Conservation (phyloP, 2,888 invertebrate genomes). For the Philaethria dido region DNA sequence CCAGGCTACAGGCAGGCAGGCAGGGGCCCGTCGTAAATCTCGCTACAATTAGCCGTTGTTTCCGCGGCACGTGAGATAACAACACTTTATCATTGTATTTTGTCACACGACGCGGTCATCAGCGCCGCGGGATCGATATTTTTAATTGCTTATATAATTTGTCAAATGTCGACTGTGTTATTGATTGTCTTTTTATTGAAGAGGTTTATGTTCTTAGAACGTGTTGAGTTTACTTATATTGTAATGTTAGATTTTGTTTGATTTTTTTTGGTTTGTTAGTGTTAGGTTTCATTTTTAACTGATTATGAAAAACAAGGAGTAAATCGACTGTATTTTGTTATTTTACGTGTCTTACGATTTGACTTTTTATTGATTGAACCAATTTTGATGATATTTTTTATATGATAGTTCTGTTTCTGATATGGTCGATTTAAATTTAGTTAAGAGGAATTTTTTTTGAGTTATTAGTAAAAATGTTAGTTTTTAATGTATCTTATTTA, state of each 20-base stretch:
- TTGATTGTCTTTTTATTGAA: constrained; percentile 17
- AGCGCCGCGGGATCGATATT: constrained; percentile 5
- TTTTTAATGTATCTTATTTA: no score
- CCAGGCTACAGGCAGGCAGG: no score
- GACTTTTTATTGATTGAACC: no score
- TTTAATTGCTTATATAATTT: constrained; percentile 25
- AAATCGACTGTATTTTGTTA: no score
- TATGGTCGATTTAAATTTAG: no score
- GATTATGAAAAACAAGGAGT: no score
- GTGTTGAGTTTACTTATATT: neutral
- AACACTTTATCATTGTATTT: constrained; percentile 49
- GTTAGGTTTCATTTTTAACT: neutral
- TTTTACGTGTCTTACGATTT: no score
- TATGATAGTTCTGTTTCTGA: no score
- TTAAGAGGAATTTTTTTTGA: no score
- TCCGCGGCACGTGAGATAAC: constrained; percentile 41
- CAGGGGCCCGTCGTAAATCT: constrained; percentile 37
- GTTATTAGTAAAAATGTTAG: no score
- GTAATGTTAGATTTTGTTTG: neutral
- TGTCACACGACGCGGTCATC: constrained; percentile 37
- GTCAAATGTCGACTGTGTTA: constrained; percentile 7
- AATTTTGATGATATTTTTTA: no score
- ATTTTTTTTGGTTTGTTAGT: neutral
- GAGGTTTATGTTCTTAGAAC: neutral
- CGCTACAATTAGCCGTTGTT: constrained; percentile 46